Evolutionary conservation across 64 coral and sea anemone genomes (phyloP).

Genomic region (Acropora tenuis): DNA sequence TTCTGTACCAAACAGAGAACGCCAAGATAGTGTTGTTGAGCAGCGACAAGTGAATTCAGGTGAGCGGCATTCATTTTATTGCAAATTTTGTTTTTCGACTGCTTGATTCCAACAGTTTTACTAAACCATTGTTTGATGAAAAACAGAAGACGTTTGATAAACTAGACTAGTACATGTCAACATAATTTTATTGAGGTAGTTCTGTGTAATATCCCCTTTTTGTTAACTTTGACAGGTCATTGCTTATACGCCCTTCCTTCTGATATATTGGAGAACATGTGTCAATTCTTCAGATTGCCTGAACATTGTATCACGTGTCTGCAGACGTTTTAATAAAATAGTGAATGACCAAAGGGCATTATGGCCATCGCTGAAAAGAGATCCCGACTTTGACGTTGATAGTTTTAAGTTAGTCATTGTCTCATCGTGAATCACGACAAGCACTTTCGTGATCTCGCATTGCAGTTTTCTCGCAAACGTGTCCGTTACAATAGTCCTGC

Average conservation of each 20-base stretch:
- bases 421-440: conserved; percentile 10
- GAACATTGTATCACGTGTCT: conserved; percentile 73
- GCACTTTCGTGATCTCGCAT: conserved; percentile 57
- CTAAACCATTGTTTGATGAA: conserved; percentile 77
- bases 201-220: conserved; percentile 66
- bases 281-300: conserved; percentile 76
- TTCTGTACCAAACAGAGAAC: conserved; percentile 87
- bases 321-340: conserved; percentile 65
- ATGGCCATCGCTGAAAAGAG: conserved; percentile 45
- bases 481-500: conserved; percentile 52
- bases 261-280: conserved; percentile 63
- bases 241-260: conserved; percentile 65
- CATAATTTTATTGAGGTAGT: conserved; percentile 70
- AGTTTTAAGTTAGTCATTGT: conserved; percentile 69
- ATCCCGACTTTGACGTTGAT: conserved; percentile 76
- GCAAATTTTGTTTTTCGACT: conserved; percentile 82
- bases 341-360: conserved; percentile 15
- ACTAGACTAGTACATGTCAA: conserved; percentile 57
- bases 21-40: conserved; percentile 88
- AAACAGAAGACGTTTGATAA: conserved; percentile 65
- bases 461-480: conserved; percentile 10
- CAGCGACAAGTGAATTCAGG: conserved; percentile 6
- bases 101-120: conserved; percentile 77
- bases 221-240: conserved; percentile 69
- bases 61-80: conserved; percentile 78